Base-by-base conservation (phyloP, 2,113 vertebrate species). In the Passerina amoena region DNA sequence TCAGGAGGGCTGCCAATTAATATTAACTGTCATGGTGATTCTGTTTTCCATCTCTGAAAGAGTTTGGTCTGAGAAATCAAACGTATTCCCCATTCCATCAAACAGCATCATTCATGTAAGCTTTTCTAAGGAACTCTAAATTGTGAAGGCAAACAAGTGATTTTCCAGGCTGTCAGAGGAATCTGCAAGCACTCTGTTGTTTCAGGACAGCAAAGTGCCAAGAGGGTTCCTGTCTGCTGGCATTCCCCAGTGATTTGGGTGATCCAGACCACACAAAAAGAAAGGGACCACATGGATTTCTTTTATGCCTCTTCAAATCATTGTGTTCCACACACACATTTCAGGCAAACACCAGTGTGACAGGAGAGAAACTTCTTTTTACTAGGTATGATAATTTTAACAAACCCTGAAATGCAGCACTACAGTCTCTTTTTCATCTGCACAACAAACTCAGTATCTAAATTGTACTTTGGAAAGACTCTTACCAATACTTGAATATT, bases 301-400 rank as follows among this genome's bases (percentile, higher is more conserved):
- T 22, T 73, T n/a, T 2, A 50, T 7, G 8, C 23, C 33, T 82
- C 66, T 76, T 73, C 50, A 30, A 57, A 44, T 33, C 17, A 5
- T 0, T 30, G 20, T 44, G 48, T 37, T 53, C 2, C 4, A 53
- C 44, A 37, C 2, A 65, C 8, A 40, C 6, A 2, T 59, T 75
- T 65, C 17, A 66, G 47, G 35, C 57, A 86, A 86, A 51, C 7
- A 20, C 11, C 33, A 21, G 3, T 3, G 4, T 42, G 72, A 50
- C 4, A 66, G 31, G 30, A 61, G 1, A 86, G 42, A 57, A 48
- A 54, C 18, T 37, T 69, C 44, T 76, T 44, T 83, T 80, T 47
- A 45, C 33, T 21, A 73, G n/a, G 31, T 23, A 30, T 14, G 25
- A 30, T 22, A 63, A 57, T 30, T 77, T 70, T 17, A 92, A 77